phyloP scores from a whole-genome alignment of 2,113 vertebrate genomes.

The Sprattus sprattus region DNA sequence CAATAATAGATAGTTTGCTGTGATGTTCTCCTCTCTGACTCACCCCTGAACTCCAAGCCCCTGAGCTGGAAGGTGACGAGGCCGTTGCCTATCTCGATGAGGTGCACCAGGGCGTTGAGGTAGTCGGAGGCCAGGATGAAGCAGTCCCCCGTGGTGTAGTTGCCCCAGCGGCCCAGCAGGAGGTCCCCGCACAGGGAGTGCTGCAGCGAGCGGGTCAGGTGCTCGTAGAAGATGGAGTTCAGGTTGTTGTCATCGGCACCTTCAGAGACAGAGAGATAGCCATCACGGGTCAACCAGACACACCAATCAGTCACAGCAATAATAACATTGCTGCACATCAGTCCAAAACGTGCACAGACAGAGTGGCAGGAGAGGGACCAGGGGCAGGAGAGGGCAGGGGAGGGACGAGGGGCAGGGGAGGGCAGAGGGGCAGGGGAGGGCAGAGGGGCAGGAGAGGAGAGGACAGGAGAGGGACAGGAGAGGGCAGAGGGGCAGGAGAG shows the following conservation, averaged over 20 bases:
- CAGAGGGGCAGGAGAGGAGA: not conserved
- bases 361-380: not conserved
- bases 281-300: not conserved
- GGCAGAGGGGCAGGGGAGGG: too few species aligned
- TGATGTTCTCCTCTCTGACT: constrained; percentile 48
- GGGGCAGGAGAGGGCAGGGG: not conserved
- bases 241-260: constrained; percentile 90
- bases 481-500: too few species aligned
- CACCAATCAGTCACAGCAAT: too few species aligned
- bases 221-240: constrained; percentile 91
- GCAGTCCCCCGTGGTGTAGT: constrained; percentile 85
- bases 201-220: constrained; percentile 86
- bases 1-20: too few species aligned
- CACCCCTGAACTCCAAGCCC: constrained; percentile 89
- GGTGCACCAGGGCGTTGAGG: constrained; percentile 90
- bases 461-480: not conserved
- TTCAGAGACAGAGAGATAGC: constrained; percentile 41
- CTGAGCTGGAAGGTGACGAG: constrained; percentile 89
- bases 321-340: too few species aligned
- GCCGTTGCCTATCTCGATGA: constrained; percentile 89
- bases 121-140: constrained; percentile 91
- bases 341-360: too few species aligned
- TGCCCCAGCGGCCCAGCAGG: constrained; percentile 87
- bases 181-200: constrained; percentile 88
- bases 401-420: too few species aligned